These are phyloP conservation scores for Bursaphelenchus mucronatus DNA, from an alignment of 1,140 invertebrate genomes.

Conservation along the genomic window DNA sequence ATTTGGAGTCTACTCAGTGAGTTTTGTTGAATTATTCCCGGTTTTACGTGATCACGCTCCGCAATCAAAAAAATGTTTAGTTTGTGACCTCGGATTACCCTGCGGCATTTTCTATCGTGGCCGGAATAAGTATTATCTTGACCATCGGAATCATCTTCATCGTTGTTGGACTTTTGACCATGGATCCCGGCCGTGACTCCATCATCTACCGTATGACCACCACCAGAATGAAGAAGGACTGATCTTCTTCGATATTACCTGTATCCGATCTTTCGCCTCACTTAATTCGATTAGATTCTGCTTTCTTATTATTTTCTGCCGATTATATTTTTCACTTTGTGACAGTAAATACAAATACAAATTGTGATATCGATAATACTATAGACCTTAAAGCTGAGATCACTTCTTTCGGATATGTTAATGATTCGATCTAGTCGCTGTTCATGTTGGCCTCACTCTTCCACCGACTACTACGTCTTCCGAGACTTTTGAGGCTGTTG, in stretches of 20 bases:
- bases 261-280: slow-evolving; percentile 11
- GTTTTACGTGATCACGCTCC: too few species aligned
- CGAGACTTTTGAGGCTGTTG: too few species aligned
- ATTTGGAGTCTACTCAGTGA: too few species aligned
- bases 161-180: slow-evolving; percentile 53
- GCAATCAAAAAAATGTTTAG: slow-evolving; percentile 3
- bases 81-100: slow-evolving; percentile 50
- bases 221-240: slow-evolving; percentile 59
- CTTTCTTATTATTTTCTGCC: slow-evolving; percentile 14
- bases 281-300: slow-evolving; percentile 15
- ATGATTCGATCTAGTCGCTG: not conserved
- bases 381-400: not conserved
- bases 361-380: not conserved
- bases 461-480: too few species aligned
- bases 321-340: not conserved
- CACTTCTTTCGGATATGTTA: not conserved
- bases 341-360: not conserved
- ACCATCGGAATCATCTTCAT: slow-evolving; percentile 53
- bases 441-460: too few species aligned
- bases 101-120: slow-evolving; percentile 58
- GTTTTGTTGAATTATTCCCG: not conserved
- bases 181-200: slow-evolving; percentile 58
- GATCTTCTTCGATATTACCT: slow-evolving; percentile 20
- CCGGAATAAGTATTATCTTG: slow-evolving; percentile 50
- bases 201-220: slow-evolving; percentile 60